Percentiles rank a stretch among this genome's conserved stretches.
These are phyloP conservation scores for Empis livida DNA, from an alignment of 2,888 invertebrate species.

Conservation along the genomic window DNA sequence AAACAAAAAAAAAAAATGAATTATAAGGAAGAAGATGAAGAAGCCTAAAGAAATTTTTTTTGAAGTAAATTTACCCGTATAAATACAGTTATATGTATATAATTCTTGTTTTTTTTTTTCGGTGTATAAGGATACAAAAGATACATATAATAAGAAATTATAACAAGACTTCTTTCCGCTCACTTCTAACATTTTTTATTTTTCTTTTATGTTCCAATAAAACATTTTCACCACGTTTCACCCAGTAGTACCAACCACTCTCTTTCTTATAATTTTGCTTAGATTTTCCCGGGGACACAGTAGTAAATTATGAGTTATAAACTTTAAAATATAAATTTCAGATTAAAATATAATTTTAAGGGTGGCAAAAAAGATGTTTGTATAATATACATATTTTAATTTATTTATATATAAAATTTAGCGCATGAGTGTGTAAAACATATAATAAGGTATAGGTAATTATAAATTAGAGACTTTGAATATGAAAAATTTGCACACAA, in stretches of 20 bases:
- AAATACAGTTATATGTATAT: too few relatives aligned
- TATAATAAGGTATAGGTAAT: slow-evolving; percentile 6
- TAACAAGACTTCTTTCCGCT: too few relatives aligned
- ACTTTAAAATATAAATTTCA: slow-evolving; percentile 10
- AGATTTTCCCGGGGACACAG: background rate
- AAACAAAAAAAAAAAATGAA: background rate
- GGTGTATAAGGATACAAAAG: background rate
- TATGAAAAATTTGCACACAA: background rate
- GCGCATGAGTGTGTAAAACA: background rate
- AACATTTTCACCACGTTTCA: too few relatives aligned
- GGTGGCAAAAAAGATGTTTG: slow-evolving; percentile 2
- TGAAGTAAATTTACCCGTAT: background rate
- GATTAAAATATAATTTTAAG: slow-evolving; percentile 11
- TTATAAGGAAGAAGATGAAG: background rate
- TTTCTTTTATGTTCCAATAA: too few relatives aligned
- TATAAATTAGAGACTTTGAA: slow-evolving; percentile 11
- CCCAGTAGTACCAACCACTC: background rate
- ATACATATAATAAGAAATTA: too few relatives aligned
- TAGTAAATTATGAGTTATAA: slow-evolving; percentile 11
- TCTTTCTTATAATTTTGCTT: slow-evolving; percentile 1
- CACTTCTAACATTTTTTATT: too few relatives aligned
- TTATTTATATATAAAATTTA: background rate
- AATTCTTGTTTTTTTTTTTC: background rate
- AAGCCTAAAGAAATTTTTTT: background rate
- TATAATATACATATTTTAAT: background rate